Conservation (phyloP, 2,888 invertebrate species). For the Fissipunctia ypsillon region DNA sequence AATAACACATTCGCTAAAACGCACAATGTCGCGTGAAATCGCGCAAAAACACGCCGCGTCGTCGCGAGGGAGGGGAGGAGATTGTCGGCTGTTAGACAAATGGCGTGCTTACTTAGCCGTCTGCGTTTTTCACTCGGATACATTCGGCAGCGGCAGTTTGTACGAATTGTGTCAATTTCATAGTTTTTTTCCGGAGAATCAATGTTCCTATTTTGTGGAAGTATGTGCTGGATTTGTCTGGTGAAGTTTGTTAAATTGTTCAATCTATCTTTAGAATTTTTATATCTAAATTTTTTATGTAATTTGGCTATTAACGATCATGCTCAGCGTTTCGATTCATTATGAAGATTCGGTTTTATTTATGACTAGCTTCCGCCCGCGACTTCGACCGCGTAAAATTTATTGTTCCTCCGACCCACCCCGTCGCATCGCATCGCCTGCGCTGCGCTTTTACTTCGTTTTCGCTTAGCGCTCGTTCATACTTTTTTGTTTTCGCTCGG, state of each 20-base stretch:
- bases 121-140: constrained; percentile 63
- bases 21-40: constrained; percentile 62
- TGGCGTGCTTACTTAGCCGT: constrained; percentile 69
- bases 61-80: constrained; percentile 25
- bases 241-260: constrained; percentile 13
- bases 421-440: no score
- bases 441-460: no score
- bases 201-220: constrained; percentile 44
- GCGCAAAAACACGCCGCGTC: constrained; percentile 62
- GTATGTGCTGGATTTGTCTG: constrained; percentile 26
- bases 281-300: background rate
- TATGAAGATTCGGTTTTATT: background rate
- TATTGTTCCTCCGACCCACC: no score
- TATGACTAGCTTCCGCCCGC: background rate
- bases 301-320: no score
- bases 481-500: no score
- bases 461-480: no score
- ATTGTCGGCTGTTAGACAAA: constrained; percentile 71
- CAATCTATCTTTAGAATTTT: constrained; percentile 1
- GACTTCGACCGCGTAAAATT: no score
- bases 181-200: constrained; percentile 42
- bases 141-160: constrained; percentile 46
- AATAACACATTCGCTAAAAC: constrained; percentile 64
- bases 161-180: constrained; percentile 50
- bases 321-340: background rate